Base-by-base conservation (phyloP, 2,113 vertebrate species). In the Scytalopus superciliaris region DNA sequence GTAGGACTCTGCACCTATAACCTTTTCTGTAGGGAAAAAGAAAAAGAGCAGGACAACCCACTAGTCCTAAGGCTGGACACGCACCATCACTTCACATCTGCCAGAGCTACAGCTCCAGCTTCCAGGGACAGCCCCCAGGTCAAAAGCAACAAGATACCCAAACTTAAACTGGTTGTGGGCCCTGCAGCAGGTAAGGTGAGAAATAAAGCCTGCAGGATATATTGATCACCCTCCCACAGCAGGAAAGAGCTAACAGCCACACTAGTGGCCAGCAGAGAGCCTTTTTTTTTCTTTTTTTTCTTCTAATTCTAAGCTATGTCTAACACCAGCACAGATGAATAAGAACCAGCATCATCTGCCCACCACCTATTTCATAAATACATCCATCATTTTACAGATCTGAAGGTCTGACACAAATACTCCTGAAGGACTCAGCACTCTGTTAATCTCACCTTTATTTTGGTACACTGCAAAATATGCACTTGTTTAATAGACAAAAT, bases 191-290 rank as follows among this genome's bases (percentile, higher is more conserved):
- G 31, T 23, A 63, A 69, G 56, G 83, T 50, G 18, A 70, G 55
- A 69, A 93, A 75, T 0, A 0, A 49, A 3, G 0, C 68, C 66
- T 73, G 28, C 1, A 0, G 19, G 10, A 28, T 59, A 31, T 24
- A 17, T 2, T 39, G 44, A 35, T 27, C 60, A 80, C 30, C n/a
- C 66, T 22, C 31, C 31, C 0, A 0, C 72, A 70, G 50, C 72
- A 60, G 37, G 39, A 55, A 84, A 53, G 24, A 40, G 13, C 31
- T 18, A 63, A 52, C 2, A 19, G 50, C 52, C 52, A 79, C 0
- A 0, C 4, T 10, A 22, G 7, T 4, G 1, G 40, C 23, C 49
- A 74, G 39, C 8, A 57, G 25, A 27, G 63, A 49, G 47, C 5
- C 19, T 30, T 23, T 50, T 50, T 50, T 45, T 45, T 45, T 50